These are phyloP conservation scores for Microchrysa polita DNA, from an alignment of 2,888 invertebrate genomes.

Conservation along the genomic window DNA sequence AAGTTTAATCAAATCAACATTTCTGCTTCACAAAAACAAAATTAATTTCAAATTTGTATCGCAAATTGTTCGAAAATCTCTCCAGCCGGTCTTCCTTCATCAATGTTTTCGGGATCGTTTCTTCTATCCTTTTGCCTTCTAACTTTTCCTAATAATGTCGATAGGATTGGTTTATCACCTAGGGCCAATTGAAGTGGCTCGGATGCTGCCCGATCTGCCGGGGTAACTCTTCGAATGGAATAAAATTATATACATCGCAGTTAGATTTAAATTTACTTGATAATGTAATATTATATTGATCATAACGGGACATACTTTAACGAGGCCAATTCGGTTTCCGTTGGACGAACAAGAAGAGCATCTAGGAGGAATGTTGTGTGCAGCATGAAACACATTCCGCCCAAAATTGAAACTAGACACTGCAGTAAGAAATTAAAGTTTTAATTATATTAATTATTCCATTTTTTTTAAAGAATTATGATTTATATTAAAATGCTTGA, in stretches of 20 bases:
- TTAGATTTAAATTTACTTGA: background rate
- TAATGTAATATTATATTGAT: too few relatives aligned
- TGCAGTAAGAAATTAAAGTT: too few relatives aligned
- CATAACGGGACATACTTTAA: slow-evolving; percentile 9
- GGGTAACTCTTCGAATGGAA: slow-evolving; percentile 17
- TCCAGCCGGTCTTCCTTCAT: too few relatives aligned
- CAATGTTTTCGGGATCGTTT: too few relatives aligned
- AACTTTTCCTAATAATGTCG: too few relatives aligned
- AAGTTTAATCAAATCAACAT: too few relatives aligned
- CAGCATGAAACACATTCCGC: slow-evolving; percentile 23
- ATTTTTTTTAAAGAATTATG: too few relatives aligned
- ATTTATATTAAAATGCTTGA: background rate
- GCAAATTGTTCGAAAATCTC: too few relatives aligned
- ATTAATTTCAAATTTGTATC: too few relatives aligned
- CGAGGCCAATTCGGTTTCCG: slow-evolving; percentile 11
- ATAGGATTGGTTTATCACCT: slow-evolving; percentile 16
- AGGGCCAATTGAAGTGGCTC: slow-evolving; percentile 10
- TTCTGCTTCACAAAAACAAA: too few relatives aligned
- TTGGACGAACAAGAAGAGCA: slow-evolving; percentile 41
- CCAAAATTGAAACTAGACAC: slow-evolving; percentile 37
- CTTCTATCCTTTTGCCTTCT: too few relatives aligned
- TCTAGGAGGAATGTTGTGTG: slow-evolving; percentile 55
- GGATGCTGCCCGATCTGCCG: slow-evolving; percentile 34
- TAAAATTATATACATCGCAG: background rate
- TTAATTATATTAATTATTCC: too few relatives aligned